A percentile compares a stretch with the other conserved stretches of the same genome.
These are phyloP conservation scores for Pseudochirops cupreus DNA, from an alignment of 2,797 vertebrate genomes.

Conservation along the genomic window DNA sequence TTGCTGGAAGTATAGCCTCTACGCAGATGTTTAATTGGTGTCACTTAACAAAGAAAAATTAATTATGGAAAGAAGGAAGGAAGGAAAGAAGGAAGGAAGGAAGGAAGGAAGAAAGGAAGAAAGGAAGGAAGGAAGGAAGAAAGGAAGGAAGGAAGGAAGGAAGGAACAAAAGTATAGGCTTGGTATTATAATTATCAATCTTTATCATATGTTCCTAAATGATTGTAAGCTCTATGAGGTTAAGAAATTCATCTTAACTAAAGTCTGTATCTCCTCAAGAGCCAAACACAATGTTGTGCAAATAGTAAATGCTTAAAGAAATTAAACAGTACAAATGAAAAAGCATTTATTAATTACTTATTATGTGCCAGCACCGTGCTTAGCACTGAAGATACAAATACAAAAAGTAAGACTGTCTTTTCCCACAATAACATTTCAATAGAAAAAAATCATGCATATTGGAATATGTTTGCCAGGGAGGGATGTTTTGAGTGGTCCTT, in stretches of 20 bases:
- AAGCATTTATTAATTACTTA: not conserved
- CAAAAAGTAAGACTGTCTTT: not conserved
- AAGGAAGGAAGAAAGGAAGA: too few species aligned
- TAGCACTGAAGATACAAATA: not conserved
- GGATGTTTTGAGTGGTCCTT: not conserved
- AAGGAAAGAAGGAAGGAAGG: too few species aligned
- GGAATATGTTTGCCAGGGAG: not conserved
- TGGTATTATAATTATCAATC: not conserved
- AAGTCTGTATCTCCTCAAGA: not conserved
- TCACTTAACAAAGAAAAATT: not conserved
- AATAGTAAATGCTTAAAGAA: not conserved
- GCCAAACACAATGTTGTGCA: not conserved
- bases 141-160: too few species aligned
- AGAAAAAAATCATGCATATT: not conserved
- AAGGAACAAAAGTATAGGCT: not conserved
- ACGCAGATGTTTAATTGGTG: not conserved
- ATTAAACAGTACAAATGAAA: not conserved
- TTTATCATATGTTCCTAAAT: not conserved
- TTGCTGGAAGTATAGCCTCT: not conserved
- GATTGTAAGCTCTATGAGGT: not conserved
- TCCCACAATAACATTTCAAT: not conserved
- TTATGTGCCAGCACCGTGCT: not conserved
- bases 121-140: not conserved
- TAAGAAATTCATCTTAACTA: not conserved
- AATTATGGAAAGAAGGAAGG: too few species aligned